These are phyloP conservation scores for Lepidothrix coronata DNA, from an alignment of 2,113 vertebrate species.

Conservation along the genomic window DNA sequence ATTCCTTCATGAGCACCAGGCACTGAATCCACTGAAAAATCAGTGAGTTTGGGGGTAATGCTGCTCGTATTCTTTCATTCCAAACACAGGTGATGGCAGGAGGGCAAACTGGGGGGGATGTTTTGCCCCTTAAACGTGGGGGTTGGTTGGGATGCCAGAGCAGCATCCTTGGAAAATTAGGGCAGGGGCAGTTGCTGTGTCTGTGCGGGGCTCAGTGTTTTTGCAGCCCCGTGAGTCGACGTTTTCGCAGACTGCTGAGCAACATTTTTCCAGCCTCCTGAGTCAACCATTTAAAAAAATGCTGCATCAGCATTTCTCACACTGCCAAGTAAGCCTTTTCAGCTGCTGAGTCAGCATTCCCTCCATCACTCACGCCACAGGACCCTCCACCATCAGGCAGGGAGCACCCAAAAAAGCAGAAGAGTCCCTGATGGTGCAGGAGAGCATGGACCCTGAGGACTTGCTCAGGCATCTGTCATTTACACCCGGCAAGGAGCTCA, in stretches of 20 bases:
- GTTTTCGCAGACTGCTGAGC: background rate
- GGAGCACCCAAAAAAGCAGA: background rate
- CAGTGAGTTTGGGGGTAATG: background rate
- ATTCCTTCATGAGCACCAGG: background rate
- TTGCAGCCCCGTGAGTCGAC: background rate
- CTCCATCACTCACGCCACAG: background rate
- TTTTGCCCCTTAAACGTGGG: background rate
- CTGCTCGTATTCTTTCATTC: background rate
- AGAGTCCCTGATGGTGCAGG: background rate
- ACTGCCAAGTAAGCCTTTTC: background rate
- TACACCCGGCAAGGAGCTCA: too few species aligned
- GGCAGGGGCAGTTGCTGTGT: background rate
- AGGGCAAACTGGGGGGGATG: background rate
- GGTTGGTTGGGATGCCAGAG: fast-evolving
- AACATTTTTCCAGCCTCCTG: background rate
- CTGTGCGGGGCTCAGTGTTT: fast-evolving
- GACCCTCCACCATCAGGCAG: background rate
- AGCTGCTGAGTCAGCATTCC: background rate
- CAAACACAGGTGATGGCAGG: too few species aligned
- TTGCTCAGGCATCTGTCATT: fast-evolving
- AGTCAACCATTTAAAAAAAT: background rate
- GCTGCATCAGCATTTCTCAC: background rate
- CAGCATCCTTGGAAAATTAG: background rate
- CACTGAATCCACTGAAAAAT: background rate
- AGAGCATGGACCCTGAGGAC: background rate